A percentile compares a stretch with the other conserved stretches of the same genome.
Evolutionary conservation across 2,113 vertebrate species (phyloP).

Genomic region (Trematocara zebra): DNA sequence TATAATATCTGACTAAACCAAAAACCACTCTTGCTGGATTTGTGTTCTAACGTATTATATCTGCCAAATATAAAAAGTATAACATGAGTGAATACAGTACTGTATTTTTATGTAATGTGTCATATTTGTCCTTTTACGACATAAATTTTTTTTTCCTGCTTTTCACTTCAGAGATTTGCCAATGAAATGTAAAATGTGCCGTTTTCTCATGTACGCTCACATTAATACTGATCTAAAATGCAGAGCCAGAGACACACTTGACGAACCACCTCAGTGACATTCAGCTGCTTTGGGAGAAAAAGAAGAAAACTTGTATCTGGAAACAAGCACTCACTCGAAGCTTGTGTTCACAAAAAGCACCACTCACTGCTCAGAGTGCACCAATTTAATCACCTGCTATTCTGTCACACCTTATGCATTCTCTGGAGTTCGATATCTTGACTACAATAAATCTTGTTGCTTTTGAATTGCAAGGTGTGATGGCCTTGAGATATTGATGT

Average conservation of each 20-base stretch:
- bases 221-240: neutral
- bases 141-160: neutral
- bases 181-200: neutral
- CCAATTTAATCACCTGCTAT: neutral
- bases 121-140: neutral
- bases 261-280: neutral
- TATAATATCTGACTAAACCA: neutral
- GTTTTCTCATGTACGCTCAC: neutral
- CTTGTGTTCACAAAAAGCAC: slow-evolving; percentile 1
- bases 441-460: slow-evolving; percentile 1
- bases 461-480: slow-evolving; percentile 36
- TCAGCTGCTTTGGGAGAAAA: neutral
- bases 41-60: neutral
- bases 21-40: slow-evolving; percentile 14
- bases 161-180: neutral
- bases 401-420: neutral
- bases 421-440: neutral
- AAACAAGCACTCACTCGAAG: slow-evolving; percentile 11
- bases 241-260: neutral
- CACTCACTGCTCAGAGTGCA: neutral
- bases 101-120: slow-evolving; percentile 1
- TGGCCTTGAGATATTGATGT: slow-evolving; percentile 23
- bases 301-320: neutral
- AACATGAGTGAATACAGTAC: neutral
- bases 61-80: neutral